Conservation (phyloP, 2,113 vertebrate species). For the Ptyas mucosa region DNA sequence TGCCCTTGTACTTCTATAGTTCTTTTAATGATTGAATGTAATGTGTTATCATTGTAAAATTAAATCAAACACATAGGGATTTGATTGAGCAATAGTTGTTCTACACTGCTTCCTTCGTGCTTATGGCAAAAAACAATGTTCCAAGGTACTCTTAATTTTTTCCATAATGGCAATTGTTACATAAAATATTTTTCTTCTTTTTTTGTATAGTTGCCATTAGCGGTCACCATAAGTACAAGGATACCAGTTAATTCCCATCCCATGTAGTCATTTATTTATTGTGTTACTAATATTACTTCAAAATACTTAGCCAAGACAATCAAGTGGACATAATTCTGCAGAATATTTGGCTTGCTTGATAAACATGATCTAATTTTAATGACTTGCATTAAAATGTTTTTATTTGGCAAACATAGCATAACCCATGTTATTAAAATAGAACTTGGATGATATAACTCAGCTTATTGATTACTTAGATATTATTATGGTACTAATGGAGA, state of each 20-base stretch:
- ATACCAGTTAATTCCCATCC: background rate
- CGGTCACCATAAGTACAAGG: background rate
- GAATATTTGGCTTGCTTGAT: slow-evolving; percentile 1
- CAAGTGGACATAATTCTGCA: background rate
- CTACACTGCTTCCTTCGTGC: slow-evolving; percentile 38
- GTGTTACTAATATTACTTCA: slow-evolving; percentile 1
- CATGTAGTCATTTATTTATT: slow-evolving; percentile 1
- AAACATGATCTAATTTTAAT: slow-evolving; percentile 5
- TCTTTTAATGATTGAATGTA: slow-evolving; percentile 57
- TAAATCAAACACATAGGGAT: slow-evolving; percentile 56
- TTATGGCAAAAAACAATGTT: slow-evolving; percentile 36
- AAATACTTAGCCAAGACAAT: background rate
- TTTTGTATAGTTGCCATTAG: slow-evolving; percentile 7
- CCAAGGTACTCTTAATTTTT: slow-evolving; percentile 45
- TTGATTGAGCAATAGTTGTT: slow-evolving; percentile 54
- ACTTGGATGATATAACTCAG: background rate
- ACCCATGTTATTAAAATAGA: background rate
- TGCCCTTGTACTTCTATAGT: slow-evolving; percentile 45
- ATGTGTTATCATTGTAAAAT: slow-evolving; percentile 46
- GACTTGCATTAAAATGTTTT: background rate
- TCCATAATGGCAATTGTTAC: slow-evolving; percentile 41
- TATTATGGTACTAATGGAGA: background rate
- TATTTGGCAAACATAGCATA: background rate
- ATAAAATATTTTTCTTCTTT: slow-evolving; percentile 14
- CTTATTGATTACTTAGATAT: background rate